Percentiles rank a stretch among this genome's conserved stretches.
Evolutionary conservation across 2,797 vertebrate genomes (phyloP).

Genomic region (Allobates femoralis): DNA sequence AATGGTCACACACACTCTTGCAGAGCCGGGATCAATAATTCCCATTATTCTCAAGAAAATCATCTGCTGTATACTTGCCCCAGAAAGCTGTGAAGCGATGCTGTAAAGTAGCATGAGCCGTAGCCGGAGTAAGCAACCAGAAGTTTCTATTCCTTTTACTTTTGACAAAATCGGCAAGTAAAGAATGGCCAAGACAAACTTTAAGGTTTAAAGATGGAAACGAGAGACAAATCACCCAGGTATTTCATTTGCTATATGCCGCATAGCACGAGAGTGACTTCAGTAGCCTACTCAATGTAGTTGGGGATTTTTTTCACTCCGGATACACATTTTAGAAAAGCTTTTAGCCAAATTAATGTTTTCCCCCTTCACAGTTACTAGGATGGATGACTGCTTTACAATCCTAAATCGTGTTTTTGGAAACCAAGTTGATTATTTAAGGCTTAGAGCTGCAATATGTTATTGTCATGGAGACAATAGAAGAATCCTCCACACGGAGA

Average conservation of each 20-base stretch:
- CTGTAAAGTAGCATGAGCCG: background rate
- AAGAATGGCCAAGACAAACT: background rate
- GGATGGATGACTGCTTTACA: constrained; percentile 35
- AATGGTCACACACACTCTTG: background rate
- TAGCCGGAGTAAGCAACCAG: background rate
- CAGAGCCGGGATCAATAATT: constrained; percentile 24
- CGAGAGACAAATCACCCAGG: constrained; percentile 23
- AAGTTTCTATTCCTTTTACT: background rate
- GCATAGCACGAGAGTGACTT: constrained; percentile 11
- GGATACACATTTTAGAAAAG: constrained; percentile 41
- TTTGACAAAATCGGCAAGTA: background rate
- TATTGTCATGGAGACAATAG: constrained; percentile 7
- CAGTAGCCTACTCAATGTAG: constrained; percentile 4
- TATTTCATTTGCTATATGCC: constrained; percentile 4
- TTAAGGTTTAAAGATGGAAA: background rate
- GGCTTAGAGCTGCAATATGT: constrained; percentile 17
- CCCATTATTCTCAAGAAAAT: background rate
- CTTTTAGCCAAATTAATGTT: constrained; percentile 52
- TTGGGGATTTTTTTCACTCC: background rate
- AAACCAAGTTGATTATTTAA: constrained; percentile 27
- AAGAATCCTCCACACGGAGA: background rate
- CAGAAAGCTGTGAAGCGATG: background rate
- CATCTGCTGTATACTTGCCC: background rate
- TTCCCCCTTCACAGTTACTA: background rate
- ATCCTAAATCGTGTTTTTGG: constrained; percentile 37